Conservation (phyloP, 2,797 vertebrate species). For the Pelochelys cantorii region DNA sequence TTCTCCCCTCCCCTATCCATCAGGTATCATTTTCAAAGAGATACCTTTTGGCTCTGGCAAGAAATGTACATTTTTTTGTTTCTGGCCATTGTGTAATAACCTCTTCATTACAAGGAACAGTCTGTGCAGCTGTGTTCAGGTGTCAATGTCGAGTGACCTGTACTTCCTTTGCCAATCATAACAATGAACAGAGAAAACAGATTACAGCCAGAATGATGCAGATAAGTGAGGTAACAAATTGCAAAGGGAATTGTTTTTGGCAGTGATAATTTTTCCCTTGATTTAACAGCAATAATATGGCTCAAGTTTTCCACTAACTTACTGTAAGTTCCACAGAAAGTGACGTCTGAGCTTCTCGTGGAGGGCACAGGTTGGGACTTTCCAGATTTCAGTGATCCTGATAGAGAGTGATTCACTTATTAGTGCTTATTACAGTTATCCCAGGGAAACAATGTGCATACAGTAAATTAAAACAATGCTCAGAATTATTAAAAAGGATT, state of each 20-base stretch:
- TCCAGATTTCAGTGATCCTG: conserved; percentile 48
- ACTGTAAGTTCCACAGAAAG: conserved; percentile 70
- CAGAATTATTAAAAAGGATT: not conserved
- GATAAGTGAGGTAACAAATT: conserved; percentile 71
- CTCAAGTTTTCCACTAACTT: conserved; percentile 75
- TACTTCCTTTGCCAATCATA: conserved; percentile 73
- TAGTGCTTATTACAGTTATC: not conserved
- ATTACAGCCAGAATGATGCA: conserved; percentile 55
- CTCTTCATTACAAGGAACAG: conserved; percentile 32
- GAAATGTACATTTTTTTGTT: conserved; percentile 48
- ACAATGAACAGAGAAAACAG: conserved; percentile 73
- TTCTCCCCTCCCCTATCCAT: not conserved
- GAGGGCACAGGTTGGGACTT: conserved; percentile 40
- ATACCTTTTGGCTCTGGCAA: conserved; percentile 64
- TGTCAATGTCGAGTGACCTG: conserved; percentile 58
- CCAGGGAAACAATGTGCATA: not conserved
- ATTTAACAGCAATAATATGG: conserved; percentile 65
- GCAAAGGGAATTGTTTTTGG: conserved; percentile 70
- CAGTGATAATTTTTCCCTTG: conserved; percentile 48
- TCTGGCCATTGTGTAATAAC: conserved; percentile 62
- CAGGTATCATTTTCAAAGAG: conserved; percentile 28
- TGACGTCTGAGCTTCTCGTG: conserved; percentile 56
- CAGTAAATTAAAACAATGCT: conserved; percentile 12
- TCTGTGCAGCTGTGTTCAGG: conserved; percentile 61
- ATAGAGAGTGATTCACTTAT: conserved; percentile 5